Evolutionary conservation across 2,888 invertebrate genomes (phyloP).

Genomic region (Apoda limacodes): DNA sequence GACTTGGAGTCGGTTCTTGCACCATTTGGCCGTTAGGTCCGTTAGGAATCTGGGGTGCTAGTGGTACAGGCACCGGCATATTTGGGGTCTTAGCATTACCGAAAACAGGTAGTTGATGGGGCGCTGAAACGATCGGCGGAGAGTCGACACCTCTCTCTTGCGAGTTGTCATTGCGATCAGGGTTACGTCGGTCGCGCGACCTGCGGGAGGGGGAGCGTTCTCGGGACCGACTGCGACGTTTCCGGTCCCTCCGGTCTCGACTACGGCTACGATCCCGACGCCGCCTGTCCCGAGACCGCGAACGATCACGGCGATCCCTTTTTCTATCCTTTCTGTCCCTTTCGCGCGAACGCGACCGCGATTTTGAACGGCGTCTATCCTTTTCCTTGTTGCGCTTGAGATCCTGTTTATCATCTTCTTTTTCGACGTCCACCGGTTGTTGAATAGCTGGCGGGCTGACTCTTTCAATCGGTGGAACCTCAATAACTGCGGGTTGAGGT

Average conservation of each 20-base stretch:
- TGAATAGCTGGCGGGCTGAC: conserved; percentile 35
- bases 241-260: conserved; percentile 60
- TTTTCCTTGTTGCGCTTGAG: conserved; percentile 38
- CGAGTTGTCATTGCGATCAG: conserved; percentile 51
- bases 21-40: conserved; percentile 24
- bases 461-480: conserved; percentile 47
- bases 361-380: conserved; percentile 37
- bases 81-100: conserved; percentile 22
- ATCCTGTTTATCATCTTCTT: conserved; percentile 35
- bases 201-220: conserved; percentile 60
- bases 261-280: conserved; percentile 71
- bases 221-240: conserved; percentile 68
- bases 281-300: conserved; percentile 70
- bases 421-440: conserved; percentile 32
- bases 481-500: conserved; percentile 59
- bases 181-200: conserved; percentile 55
- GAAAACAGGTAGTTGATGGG: conserved; percentile 16
- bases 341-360: conserved; percentile 44
- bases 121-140: conserved; percentile 18
- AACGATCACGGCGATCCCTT: conserved; percentile 60
- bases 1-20: conserved; percentile 19
- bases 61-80: conserved; percentile 17
- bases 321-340: conserved; percentile 54
- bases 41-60: conserved; percentile 23
- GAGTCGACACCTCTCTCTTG: conserved; percentile 32